These are phyloP conservation scores for Yponomeuta plumbellus DNA, from an alignment of 2,888 invertebrate genomes.

Conservation along the genomic window DNA sequence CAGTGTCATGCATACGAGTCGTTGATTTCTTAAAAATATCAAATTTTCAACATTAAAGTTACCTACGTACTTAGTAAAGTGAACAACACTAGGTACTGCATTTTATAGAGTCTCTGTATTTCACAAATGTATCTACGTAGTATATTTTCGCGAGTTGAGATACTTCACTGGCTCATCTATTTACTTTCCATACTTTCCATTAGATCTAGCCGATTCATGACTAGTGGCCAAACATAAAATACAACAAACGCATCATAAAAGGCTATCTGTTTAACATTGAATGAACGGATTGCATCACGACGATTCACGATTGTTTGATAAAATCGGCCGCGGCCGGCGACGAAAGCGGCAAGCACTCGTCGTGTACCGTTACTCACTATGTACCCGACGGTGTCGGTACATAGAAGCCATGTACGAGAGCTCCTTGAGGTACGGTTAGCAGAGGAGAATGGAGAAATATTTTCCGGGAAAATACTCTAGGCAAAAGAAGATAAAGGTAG, in stretches of 20 bases:
- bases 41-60: too few species aligned
- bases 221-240: neutral
- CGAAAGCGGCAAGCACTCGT: conserved; percentile 48
- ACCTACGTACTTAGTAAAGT: too few species aligned
- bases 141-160: too few species aligned
- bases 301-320: conserved; percentile 14
- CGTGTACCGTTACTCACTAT: conserved; percentile 53
- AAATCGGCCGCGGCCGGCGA: conserved; percentile 23
- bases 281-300: conserved; percentile 25
- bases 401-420: conserved; percentile 40
- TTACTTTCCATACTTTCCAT: too few species aligned
- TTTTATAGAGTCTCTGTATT: too few species aligned
- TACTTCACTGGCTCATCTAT: too few species aligned
- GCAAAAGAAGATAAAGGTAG: too few species aligned
- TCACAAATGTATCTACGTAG: too few species aligned
- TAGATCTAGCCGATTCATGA: neutral
- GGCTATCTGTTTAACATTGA: conserved; percentile 29
- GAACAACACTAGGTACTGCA: too few species aligned
- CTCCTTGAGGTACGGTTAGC: conserved; percentile 26
- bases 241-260: conserved; percentile 28
- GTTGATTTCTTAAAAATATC: too few species aligned
- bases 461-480: neutral
- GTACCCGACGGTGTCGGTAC: conserved; percentile 31
- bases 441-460: conserved; percentile 16
- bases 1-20: too few species aligned